Evolutionary conservation across 2,888 invertebrate species (phyloP), one percentile per base, ranked within the genome.

Genomic region (Thecophora atra): DNA sequence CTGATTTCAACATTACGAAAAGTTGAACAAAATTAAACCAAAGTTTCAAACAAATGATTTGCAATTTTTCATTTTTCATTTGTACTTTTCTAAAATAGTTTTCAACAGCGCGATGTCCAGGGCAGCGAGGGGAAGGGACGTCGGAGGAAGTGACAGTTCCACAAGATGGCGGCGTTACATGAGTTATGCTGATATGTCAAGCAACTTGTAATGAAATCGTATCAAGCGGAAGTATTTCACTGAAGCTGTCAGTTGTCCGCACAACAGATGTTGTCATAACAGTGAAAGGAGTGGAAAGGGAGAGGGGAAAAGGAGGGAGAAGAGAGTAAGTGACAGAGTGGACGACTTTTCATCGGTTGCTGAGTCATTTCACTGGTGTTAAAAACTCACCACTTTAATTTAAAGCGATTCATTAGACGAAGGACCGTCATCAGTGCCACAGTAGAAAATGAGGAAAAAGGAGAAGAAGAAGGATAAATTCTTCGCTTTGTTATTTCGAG

Each of bases 261-360:
- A n/a, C 26, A 69, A 47, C 69, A 69, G 69, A 44, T 62, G 69
- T 60, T 69, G 62, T 62, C 69, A 62, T 47, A 69, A 47, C 69
- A 47, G 51, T 60, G 13, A 58, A 58, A 58, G 8, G 58, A 58
- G 58, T 15, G 1, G 58, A 1, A 15, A 17, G 8, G 58, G 24
- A 58, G 28, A 15, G 28, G 3, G 1, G 28, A 13, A 58, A 15
- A 15, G 28, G 54, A 15, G 28, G 28, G 54, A 6, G 21, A 19
- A 51, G 17, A 51, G 17, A 51, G 51, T 51, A 17, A n/a, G 51
- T 3, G 51, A n/a, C 51, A 51, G 6, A n/a, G 51, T 51, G 51
- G 51, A 15, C 19, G 15, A n/a, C 17, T 15, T n/a, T 15, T 51
- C 51, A 51, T 51, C 21, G 19, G n/a, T 54, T 2, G 54, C 21